Percentiles rank a stretch among this genome's conserved stretches.
These are phyloP conservation scores for Drosophila anomelani DNA, from an alignment of 2,888 invertebrate species.

Conservation along the genomic window DNA sequence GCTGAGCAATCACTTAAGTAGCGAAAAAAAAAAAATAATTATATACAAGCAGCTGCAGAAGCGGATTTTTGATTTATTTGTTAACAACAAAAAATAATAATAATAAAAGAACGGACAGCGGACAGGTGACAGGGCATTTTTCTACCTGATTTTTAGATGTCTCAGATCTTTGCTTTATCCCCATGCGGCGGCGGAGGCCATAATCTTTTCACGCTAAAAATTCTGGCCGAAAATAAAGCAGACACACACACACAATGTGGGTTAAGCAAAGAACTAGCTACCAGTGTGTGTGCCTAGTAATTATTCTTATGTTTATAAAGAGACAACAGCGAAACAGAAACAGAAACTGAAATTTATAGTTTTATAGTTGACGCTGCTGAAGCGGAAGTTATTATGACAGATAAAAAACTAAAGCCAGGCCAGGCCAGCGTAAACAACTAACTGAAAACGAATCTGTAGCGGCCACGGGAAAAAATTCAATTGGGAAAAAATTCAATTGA, in stretches of 20 bases:
- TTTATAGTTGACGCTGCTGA: constrained; percentile 40
- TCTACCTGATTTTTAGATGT: not conserved
- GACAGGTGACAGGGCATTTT: constrained; percentile 57
- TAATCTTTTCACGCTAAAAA: constrained; percentile 46
- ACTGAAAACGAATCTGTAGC: constrained; percentile 38
- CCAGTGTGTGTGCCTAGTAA: constrained; percentile 34
- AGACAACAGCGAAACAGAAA: constrained; percentile 37
- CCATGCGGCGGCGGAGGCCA: constrained; percentile 30
- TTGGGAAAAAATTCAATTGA: constrained; percentile 29
- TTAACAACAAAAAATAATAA: not conserved
- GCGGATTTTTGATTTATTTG: constrained; percentile 22
- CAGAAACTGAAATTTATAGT: constrained; percentile 47
- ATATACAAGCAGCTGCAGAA: not conserved
- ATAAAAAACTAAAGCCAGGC: constrained; percentile 43
- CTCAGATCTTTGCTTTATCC: not conserved
- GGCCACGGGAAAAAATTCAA: constrained; percentile 25
- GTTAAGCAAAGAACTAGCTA: constrained; percentile 40
- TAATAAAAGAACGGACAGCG: constrained; percentile 24
- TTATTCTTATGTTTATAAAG: constrained; percentile 56
- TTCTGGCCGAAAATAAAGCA: constrained; percentile 29
- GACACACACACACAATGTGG: constrained; percentile 41
- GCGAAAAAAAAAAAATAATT: constrained; percentile 2
- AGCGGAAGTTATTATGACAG: constrained; percentile 65
- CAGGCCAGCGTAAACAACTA: constrained; percentile 18
- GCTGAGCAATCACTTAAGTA: constrained; percentile 44